Evolutionary conservation across 2,888 invertebrate genomes (phyloP).

Genomic region (Kuschelorhynchus macadamiae): DNA sequence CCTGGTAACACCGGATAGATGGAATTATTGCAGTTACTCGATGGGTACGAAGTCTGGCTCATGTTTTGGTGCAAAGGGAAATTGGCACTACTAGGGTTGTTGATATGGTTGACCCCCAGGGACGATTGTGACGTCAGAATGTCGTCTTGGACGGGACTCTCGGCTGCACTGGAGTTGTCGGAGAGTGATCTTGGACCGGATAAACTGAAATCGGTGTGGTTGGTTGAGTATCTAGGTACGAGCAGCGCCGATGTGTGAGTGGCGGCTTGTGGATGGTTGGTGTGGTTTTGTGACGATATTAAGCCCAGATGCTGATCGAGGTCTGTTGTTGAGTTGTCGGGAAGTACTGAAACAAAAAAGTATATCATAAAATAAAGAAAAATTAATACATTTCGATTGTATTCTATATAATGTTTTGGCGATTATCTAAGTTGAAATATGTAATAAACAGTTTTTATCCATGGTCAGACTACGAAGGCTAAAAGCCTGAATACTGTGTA

Average conservation of each 20-base stretch:
- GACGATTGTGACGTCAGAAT: conserved; percentile 77
- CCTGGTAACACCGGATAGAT: conserved; percentile 86
- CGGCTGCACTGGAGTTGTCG: conserved; percentile 86
- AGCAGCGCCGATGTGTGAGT: conserved; percentile 68
- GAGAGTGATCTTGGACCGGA: conserved; percentile 83
- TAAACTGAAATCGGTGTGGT: conserved; percentile 77
- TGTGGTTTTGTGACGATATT: conserved; percentile 74
- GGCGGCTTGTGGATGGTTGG: conserved; percentile 66
- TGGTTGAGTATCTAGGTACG: conserved; percentile 78
- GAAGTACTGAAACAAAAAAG: conserved; percentile 74
- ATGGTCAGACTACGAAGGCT: too few relatives aligned
- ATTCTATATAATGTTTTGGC: too few relatives aligned
- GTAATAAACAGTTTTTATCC: too few relatives aligned
- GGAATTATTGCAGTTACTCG: conserved; percentile 79
- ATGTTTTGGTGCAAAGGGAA: conserved; percentile 73
- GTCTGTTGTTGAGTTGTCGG: conserved; percentile 83
- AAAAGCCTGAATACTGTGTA: too few relatives aligned
- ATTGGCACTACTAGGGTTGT: conserved; percentile 67
- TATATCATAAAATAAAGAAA: not conserved
- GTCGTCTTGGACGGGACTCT: conserved; percentile 87
- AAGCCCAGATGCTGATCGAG: conserved; percentile 80
- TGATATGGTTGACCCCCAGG: conserved; percentile 72
- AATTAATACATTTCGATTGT: not conserved
- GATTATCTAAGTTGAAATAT: too few relatives aligned
- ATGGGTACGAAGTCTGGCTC: conserved; percentile 68